phyloP scores from a whole-genome alignment of 1,140 invertebrate genomes.

The Nixonia krombeini region DNA sequence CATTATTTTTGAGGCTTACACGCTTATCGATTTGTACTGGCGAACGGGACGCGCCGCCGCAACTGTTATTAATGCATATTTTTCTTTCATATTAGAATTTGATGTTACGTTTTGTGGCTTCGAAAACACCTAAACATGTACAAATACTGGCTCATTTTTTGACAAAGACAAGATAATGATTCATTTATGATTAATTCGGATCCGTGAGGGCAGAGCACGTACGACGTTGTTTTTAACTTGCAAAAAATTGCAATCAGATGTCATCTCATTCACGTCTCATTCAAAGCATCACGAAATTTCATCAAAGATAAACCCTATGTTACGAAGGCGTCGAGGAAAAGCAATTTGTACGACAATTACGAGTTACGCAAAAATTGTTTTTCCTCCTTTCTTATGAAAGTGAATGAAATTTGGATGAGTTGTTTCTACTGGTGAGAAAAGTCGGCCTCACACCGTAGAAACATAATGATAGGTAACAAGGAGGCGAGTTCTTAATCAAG shows the following conservation, averaged over 20 bases:
- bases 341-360: slow-evolving; percentile 8
- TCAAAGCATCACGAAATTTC: not conserved
- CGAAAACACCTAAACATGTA: not conserved
- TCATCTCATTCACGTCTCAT: not conserved
- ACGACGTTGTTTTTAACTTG: slow-evolving; percentile 15
- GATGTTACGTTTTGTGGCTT: slow-evolving; percentile 14
- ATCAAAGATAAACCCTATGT: slow-evolving; percentile 1
- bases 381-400: not conserved
- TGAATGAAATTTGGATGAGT: not conserved
- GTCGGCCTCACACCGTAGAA: slow-evolving; percentile 22
- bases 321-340: slow-evolving; percentile 6
- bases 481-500: slow-evolving; percentile 27
- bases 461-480: slow-evolving; percentile 30
- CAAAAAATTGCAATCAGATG: slow-evolving; percentile 4
- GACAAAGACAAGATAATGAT: slow-evolving; percentile 1
- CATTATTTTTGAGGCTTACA: slow-evolving; percentile 45
- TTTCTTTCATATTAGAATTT: slow-evolving; percentile 12
- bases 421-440: slow-evolving; percentile 8
- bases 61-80: slow-evolving; percentile 3
- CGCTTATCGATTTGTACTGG: slow-evolving; percentile 44
- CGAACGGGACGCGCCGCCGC: slow-evolving; percentile 59
- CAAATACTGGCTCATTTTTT: slow-evolving; percentile 2
- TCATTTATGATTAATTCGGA: slow-evolving; percentile 37
- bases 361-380: not conserved
- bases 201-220: slow-evolving; percentile 64